Conservation (phyloP, 2,888 invertebrate genomes). For the Petrophora chlorosata region DNA sequence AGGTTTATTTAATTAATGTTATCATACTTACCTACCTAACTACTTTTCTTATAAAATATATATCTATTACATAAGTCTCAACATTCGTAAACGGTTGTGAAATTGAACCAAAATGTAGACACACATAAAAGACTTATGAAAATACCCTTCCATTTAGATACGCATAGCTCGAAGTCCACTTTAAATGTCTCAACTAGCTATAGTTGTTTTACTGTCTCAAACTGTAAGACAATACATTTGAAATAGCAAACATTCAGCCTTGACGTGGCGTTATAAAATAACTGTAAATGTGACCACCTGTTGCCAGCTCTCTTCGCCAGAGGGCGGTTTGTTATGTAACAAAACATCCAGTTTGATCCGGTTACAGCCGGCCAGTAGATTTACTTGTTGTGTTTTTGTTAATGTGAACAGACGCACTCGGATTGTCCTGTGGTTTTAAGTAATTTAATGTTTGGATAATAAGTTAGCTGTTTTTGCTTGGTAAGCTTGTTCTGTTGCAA, state of each 20-base stretch:
- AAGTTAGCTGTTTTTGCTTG: not conserved
- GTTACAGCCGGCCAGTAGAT: slow-evolving; percentile 40
- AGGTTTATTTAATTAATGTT: no score
- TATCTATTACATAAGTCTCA: no score
- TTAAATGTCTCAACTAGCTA: no score
- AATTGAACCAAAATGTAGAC: no score
- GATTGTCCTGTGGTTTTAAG: not conserved
- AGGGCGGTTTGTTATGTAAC: slow-evolving; percentile 48
- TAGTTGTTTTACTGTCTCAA: slow-evolving; percentile 11
- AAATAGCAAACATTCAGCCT: slow-evolving; percentile 32
- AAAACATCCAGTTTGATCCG: slow-evolving; percentile 53
- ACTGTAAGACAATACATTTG: slow-evolving; percentile 24
- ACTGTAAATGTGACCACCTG: slow-evolving; percentile 67
- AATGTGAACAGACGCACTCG: slow-evolving; percentile 7
- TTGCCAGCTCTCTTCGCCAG: slow-evolving; percentile 49
- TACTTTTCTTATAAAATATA: no score
- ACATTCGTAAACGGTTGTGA: no score
- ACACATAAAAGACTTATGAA: no score
- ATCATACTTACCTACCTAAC: no score
- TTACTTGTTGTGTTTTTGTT: slow-evolving; percentile 33
- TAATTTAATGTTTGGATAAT: not conserved
- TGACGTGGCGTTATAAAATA: slow-evolving; percentile 57
- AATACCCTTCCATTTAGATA: no score
- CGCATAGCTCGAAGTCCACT: no score
- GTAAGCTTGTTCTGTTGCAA: no score